These are phyloP conservation scores for Stegana nigrithorax DNA, from an alignment of 2,888 invertebrate genomes.

Conservation along the genomic window DNA sequence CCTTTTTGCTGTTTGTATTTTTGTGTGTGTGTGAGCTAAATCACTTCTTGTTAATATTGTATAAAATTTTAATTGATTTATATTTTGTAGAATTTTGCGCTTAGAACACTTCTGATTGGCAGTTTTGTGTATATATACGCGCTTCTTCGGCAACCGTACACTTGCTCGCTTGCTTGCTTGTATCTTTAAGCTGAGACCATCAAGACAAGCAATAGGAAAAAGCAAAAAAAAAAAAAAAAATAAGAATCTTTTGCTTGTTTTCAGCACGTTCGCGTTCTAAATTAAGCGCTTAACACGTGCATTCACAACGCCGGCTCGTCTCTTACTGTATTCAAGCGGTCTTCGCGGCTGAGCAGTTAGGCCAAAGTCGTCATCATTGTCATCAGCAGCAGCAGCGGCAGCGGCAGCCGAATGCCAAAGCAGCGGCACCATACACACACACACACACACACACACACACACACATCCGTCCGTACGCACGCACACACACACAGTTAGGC, in stretches of 20 bases:
- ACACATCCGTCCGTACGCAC: background rate
- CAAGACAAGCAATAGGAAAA: background rate
- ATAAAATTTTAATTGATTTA: background rate
- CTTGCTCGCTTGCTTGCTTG: too few species aligned
- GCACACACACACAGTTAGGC: background rate
- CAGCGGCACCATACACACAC: slow-evolving; percentile 22
- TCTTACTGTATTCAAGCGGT: slow-evolving; percentile 69
- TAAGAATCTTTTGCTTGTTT: slow-evolving; percentile 3
- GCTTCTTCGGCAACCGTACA: too few species aligned
- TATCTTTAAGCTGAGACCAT: too few species aligned
- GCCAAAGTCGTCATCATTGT: slow-evolving; percentile 48
- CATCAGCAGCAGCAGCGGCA: background rate
- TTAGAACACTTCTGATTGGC: slow-evolving; percentile 22
- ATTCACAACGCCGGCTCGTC: slow-evolving; percentile 68
- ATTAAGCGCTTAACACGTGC: slow-evolving; percentile 66
- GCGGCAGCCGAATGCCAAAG: slow-evolving; percentile 6
- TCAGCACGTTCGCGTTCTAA: background rate
- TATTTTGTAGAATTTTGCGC: background rate
- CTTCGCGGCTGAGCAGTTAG: slow-evolving; percentile 64
- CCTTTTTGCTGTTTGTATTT: slow-evolving; percentile 20
- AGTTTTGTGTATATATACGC: slow-evolving; percentile 22
- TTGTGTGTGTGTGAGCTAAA: background rate
- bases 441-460: slow-evolving; percentile 47
- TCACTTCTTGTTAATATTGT: too few species aligned
- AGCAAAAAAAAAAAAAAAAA: background rate